A percentile compares a stretch with the other conserved stretches of the same genome.
Conservation (phyloP, 23 tunicate species). For the Botrylloides violaceus region DNA sequence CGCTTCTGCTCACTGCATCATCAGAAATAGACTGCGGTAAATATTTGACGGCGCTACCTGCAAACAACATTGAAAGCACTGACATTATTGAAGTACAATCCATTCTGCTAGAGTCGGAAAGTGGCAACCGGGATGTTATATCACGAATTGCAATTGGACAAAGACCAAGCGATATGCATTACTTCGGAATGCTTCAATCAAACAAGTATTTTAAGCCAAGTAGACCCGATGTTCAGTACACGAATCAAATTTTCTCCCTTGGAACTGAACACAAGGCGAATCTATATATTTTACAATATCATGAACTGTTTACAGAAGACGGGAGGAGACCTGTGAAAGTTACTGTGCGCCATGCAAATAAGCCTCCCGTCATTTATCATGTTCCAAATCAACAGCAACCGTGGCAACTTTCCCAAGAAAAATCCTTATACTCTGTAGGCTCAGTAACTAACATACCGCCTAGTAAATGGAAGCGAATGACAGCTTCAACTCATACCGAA, state of each 20-base stretch:
- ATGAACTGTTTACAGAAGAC: constrained; percentile 90
- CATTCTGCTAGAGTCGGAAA: constrained; percentile 63
- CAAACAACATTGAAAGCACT: constrained; percentile 1
- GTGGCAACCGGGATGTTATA: constrained; percentile 48
- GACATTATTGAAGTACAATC: constrained; percentile 61
- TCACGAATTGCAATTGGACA: constrained; percentile 73
- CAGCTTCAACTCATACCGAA: background rate
- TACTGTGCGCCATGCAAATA: constrained; percentile 25
- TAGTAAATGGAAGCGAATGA: constrained; percentile 47
- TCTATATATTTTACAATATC: constrained; percentile 75
- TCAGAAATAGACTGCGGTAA: constrained; percentile 29
- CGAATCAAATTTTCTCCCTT: constrained; percentile 53
- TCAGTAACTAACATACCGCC: constrained; percentile 67
- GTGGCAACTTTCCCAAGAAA: constrained; percentile 89
- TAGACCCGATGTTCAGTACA: background rate
- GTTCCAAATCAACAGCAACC: constrained; percentile 72
- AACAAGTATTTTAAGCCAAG: constrained; percentile 72
- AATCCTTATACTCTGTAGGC: constrained; percentile 75
- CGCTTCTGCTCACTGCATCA: constrained; percentile 24
- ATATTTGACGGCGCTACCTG: constrained; percentile 30
- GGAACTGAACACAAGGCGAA: constrained; percentile 76
- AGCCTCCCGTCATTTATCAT: constrained; percentile 21
- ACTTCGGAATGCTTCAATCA: constrained; percentile 77
- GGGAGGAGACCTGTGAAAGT: constrained; percentile 87
- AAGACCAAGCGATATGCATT: constrained; percentile 80